Evolutionary conservation across 2,888 invertebrate genomes (phyloP), one percentile per base, ranked within the genome.

Genomic region (Campoplex capitator): DNA sequence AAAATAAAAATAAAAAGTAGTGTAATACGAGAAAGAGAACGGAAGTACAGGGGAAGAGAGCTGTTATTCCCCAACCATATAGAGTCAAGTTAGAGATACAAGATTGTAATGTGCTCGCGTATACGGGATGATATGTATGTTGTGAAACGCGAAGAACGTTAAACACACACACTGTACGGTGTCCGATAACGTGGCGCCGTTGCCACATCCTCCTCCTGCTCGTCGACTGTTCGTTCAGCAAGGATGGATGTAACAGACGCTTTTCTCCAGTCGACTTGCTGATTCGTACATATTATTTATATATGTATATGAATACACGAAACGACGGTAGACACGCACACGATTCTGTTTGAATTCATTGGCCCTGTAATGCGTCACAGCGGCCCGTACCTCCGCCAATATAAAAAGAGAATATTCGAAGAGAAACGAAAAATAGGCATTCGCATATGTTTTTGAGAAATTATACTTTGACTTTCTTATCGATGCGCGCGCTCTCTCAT

Each of bases 161-260:
- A 32, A 82, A 75, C 77, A 71, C 78, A 23, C 23, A 74, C 79
- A 51, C 54, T 62, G 51, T 70, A 77, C 76, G 88, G 89, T 88
- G 82, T 87, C 83, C 87, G 86, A 88, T 88, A 88, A 86, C 88
- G 83, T 38, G 70, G 87, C 88, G 84, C 86, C 80, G 88, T 88
- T 87, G 88, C 88, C 88, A 88, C 83, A 80, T 88, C 83, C 83
- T 80, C 80, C 68, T 83, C 83, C 83, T 80, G 77, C 68, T 83
- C 77, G 78, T 83, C 83, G 75, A 79, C 70, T 45, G 73, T 78
- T 73, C 56, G 73, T 78, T 73, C 56, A 23, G 54, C 71, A 51
- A 71, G 79, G 45, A 73, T 35, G 77, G 54, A 78, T 77, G 51
- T 65, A 81, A 54, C 74, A 56, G n/a, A 45, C 65, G 51, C 28